Conservation (phyloP, 2,797 vertebrate species). For the Betta splendens region DNA sequence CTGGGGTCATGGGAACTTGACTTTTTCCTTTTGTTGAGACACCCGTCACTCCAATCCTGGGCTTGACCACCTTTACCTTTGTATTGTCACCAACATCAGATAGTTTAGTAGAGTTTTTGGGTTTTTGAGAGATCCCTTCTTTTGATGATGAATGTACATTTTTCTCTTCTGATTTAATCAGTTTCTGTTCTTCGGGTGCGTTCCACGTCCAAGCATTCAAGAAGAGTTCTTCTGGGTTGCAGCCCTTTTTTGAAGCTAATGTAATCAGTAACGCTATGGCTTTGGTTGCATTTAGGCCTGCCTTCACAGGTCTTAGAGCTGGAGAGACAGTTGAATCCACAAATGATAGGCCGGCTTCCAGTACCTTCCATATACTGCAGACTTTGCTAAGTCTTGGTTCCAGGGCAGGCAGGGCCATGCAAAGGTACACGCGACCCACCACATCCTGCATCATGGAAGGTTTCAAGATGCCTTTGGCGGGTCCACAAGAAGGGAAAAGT, state of each 20-base stretch:
- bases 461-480: constrained; percentile 18
- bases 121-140: constrained; percentile 63
- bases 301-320: constrained; percentile 77
- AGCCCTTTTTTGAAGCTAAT: constrained; percentile 69
- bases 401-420: constrained; percentile 76
- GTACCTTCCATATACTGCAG: constrained; percentile 71
- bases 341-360: constrained; percentile 84
- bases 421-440: constrained; percentile 79
- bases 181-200: constrained; percentile 39
- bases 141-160: constrained; percentile 2
- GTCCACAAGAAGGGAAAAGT: constrained; percentile 30
- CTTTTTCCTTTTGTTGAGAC: constrained; percentile 55
- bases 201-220: constrained; percentile 82
- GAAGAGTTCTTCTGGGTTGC: constrained; percentile 77
- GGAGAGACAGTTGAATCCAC: constrained; percentile 63
- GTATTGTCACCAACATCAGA: constrained; percentile 4
- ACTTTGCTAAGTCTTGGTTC: constrained; percentile 60
- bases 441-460: constrained; percentile 79
- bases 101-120: constrained; percentile 60
- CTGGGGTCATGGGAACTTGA: constrained; percentile 64
- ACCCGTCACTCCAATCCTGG: constrained; percentile 46
- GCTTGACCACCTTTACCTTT: constrained; percentile 44
- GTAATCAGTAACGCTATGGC: constrained; percentile 75
- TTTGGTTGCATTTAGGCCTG: constrained; percentile 81
- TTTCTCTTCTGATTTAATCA: constrained; percentile 53